phyloP scores from a whole-genome alignment of 2,888 invertebrate genomes.

The Lasius platythorax region DNA sequence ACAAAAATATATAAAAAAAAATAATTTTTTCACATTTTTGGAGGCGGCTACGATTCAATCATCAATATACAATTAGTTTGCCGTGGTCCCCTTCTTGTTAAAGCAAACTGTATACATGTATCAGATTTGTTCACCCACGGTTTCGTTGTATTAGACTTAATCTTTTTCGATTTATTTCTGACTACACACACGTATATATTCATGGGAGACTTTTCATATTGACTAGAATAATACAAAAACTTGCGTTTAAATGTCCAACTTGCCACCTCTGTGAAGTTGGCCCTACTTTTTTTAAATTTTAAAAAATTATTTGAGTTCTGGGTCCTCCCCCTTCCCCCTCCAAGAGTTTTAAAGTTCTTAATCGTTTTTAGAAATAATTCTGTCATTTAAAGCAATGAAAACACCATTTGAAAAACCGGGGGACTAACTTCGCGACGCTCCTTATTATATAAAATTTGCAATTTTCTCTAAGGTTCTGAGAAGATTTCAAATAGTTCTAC shows the following conservation, averaged over 20 bases:
- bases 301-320: no score
- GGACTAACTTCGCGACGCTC: no score
- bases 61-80: conserved; percentile 23
- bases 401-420: no score
- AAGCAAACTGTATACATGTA: conserved; percentile 41
- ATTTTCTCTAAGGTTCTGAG: no score
- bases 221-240: conserved; percentile 48
- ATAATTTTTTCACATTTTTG: background rate
- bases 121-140: conserved; percentile 46
- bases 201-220: conserved; percentile 35
- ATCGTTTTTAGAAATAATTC: no score
- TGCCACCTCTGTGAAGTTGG: background rate
- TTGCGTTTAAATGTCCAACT: background rate
- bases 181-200: background rate
- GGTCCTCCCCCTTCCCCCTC: no score
- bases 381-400: no score
- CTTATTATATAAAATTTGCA: no score
- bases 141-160: conserved; percentile 71
- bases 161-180: conserved; percentile 28
- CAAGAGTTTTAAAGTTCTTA: no score
- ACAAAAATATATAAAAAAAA: conserved; percentile 7
- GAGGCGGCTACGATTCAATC: conserved; percentile 25
- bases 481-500: no score
- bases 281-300: no score
- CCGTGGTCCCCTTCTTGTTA: conserved; percentile 69